Conservation (phyloP, 2,113 vertebrate genomes). For the Guaruba guarouba region DNA sequence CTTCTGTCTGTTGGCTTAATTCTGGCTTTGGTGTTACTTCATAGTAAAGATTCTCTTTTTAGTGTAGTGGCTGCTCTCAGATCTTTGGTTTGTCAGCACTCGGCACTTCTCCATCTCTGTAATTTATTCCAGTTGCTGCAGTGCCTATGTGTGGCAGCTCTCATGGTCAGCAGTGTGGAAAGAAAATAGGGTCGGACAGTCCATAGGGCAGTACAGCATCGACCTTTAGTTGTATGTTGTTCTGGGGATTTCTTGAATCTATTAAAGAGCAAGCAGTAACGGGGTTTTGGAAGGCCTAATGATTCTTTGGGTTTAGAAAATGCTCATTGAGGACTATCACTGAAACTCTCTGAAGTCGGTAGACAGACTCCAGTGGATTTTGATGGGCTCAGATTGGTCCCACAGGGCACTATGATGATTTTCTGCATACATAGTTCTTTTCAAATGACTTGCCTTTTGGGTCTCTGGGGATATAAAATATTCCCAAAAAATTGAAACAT, state of each 20-base stretch:
- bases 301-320: neutral
- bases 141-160: neutral
- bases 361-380: conserved; percentile 29
- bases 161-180: neutral
- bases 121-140: neutral
- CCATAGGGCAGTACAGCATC: neutral
- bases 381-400: conserved; percentile 31
- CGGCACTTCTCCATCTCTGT: neutral
- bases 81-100: neutral
- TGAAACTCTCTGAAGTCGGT: neutral
- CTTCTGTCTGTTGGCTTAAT: neutral
- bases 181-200: neutral
- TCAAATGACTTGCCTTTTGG: neutral
- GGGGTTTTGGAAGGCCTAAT: neutral
- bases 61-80: neutral
- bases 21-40: neutral
- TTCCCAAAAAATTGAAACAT: conserved; percentile 9
- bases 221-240: neutral
- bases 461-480: neutral
- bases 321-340: neutral
- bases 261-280: neutral
- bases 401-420: conserved; percentile 12
- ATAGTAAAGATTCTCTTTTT: neutral
- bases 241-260: neutral
- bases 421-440: neutral